Evolutionary conservation across 2,113 vertebrate species (phyloP).

Genomic region (Tursiops truncatus): DNA sequence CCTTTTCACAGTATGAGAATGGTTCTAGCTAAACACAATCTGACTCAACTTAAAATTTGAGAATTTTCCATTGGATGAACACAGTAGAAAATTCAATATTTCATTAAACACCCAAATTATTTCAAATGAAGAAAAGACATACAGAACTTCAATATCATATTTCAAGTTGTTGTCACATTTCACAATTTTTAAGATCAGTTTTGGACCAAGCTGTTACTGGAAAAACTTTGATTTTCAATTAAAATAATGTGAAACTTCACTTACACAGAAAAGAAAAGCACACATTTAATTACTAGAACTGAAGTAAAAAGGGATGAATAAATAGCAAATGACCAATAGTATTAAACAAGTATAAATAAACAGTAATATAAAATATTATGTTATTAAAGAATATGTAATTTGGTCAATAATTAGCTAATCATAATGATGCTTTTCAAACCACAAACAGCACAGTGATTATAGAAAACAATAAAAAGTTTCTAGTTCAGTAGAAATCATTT

Average conservation of each 20-base stretch:
- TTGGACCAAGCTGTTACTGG: neutral
- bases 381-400: neutral
- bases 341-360: neutral
- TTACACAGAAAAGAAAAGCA: neutral
- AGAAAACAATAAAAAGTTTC: neutral
- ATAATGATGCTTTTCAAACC: neutral
- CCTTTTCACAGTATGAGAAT: neutral
- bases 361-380: neutral
- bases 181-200: neutral
- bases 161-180: constrained; percentile 1
- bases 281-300: neutral
- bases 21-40: neutral
- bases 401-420: neutral
- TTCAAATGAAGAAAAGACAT: constrained; percentile 3
- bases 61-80: neutral
- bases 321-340: neutral
- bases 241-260: neutral
- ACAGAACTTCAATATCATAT: neutral
- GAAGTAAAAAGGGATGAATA: neutral
- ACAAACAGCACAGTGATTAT: neutral
- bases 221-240: neutral
- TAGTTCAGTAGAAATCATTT: constrained; percentile 13
- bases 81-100: neutral
- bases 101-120: neutral
- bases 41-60: neutral